Base-by-base conservation (phyloP, 2,797 vertebrate genomes). In the Poecilia gillii region DNA sequence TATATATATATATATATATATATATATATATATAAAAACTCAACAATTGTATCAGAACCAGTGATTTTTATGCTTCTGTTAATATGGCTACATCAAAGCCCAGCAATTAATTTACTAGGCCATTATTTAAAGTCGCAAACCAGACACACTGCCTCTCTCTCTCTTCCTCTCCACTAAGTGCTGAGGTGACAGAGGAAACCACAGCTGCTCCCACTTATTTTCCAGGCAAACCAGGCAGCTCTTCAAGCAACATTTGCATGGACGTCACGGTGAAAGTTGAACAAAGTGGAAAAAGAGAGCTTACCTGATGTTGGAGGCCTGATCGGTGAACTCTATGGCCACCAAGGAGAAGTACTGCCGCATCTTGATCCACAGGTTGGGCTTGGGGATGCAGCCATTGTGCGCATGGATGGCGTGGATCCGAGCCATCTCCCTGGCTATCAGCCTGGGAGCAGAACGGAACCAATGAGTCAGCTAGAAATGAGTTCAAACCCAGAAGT, bases 341-440 rank as follows among this genome's bases (percentile, higher is more conserved):
- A 99, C 96, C 0, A 99, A 95, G 36, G 95, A 94, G 93, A 99
- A 97, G 92, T 99, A 99, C 81, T 95, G 97, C 71, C 94, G 92
- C 94, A 99, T 96, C 94, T 97, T 98, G 90, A 98, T 96, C 98
- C 98, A 99, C 70, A 99, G 96, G 89, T 96, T 96, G 82, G 98
- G 96, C 92, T 97, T 97, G 80, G 98, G 97, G 72, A 99, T 95
- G 93, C 97, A 99, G 91, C 98, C 97, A 0, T 99, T 99, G 91
- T 97, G 96, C 75, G 97, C 96, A 0, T 99, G 98, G 94, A 99
- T 99, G 87, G 96, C 94, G 0, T 99, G 98, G 76, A 99, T 97
- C 68, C 97, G 96, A 51, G 98, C 98, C 97, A 99, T 97, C 92
- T 99, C 97, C 87, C 95, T 92, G 79, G 98, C 96, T 75, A 99